Base-by-base conservation (phyloP, 2,113 vertebrate species). In the Stegastes partitus region DNA sequence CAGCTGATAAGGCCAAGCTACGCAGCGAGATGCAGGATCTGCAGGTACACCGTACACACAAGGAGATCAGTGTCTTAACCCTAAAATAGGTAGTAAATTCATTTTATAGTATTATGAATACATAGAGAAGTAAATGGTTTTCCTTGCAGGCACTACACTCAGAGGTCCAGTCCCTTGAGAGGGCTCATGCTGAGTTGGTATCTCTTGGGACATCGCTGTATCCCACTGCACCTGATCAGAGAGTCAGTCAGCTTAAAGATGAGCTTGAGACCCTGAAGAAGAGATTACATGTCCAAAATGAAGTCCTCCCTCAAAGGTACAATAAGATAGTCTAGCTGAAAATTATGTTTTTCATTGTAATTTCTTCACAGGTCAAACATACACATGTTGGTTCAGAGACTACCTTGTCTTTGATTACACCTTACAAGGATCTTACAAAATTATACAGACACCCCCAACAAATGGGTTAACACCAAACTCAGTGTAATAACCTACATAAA, bases 1-100 rank as follows among this genome's bases (percentile, higher is more conserved):
- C 96, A 75, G 93, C 95, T 2, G 96, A 99, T 82, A 96, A 95
- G 92, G 63, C 92, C 68, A 97, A 96, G 79, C 89, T 97, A n/a
- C 94, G 96, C 66, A 81, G 83, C 67, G 97, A 99, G 88, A 84
- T 98, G 12, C 96, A 97, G 11, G 89, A 94, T 21, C 55, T 95
- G 22, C 95, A 97, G 95, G 98, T 97, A 94, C 58, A 26, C 5
- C 15, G 54, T 34, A 51, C 16, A 16, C 22, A 67, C n/a, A 39
- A 53, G 4, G 26, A 49, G 57, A 47, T 3, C n/a, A n/a, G 31
- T 11, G 12, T n/a, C 15, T 58, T 50, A 44, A 44, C n/a, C 25
- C 26, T 49, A 21, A 62, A 62, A 53, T 56, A 1, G 61, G 64
- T 18, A 14, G 9, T 25, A 14, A 59, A 16, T 70, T 1, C n/a